Conservation (phyloP, 2,888 invertebrate species). For the Archips crataeganus region DNA sequence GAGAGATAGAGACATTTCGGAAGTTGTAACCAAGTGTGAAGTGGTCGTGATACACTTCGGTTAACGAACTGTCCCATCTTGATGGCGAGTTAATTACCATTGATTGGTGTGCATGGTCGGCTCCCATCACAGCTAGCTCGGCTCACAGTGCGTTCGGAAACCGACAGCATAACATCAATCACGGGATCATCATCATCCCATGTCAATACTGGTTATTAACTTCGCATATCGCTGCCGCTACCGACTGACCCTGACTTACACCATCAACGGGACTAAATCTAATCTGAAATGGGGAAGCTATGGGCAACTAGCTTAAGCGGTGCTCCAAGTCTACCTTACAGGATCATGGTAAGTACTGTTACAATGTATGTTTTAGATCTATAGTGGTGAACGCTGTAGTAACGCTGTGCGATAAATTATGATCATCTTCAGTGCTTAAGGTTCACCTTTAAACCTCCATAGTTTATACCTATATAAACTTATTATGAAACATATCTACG, state of each 20-base stretch:
- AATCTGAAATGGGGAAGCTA: slow-evolving; percentile 14
- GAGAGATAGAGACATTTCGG: not conserved
- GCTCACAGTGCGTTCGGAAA: slow-evolving; percentile 56
- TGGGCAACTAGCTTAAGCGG: not conserved
- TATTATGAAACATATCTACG: too few relatives aligned
- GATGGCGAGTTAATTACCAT: slow-evolving; percentile 58
- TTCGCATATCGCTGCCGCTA: not conserved
- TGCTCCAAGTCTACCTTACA: not conserved
- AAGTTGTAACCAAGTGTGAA: slow-evolving; percentile 4
- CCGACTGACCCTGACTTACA: not conserved
- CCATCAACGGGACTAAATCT: not conserved
- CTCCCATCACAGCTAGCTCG: slow-evolving; percentile 55
- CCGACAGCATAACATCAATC: slow-evolving; percentile 51
- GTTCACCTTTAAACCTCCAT: not conserved
- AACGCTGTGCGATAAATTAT: not conserved
- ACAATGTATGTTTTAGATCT: not conserved
- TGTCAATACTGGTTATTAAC: slow-evolving; percentile 24
- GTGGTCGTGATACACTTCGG: slow-evolving; percentile 43
- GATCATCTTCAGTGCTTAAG: not conserved
- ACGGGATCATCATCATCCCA: slow-evolving; percentile 44
- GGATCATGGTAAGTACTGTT: slow-evolving; percentile 30
- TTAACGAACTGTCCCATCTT: slow-evolving; percentile 48
- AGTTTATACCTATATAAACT: not conserved
- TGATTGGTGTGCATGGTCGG: slow-evolving; percentile 62
- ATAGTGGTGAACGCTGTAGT: not conserved